These are phyloP conservation scores for Carcinoscorpius rotundicauda DNA, from an alignment of 1,140 invertebrate species.

Conservation along the genomic window DNA sequence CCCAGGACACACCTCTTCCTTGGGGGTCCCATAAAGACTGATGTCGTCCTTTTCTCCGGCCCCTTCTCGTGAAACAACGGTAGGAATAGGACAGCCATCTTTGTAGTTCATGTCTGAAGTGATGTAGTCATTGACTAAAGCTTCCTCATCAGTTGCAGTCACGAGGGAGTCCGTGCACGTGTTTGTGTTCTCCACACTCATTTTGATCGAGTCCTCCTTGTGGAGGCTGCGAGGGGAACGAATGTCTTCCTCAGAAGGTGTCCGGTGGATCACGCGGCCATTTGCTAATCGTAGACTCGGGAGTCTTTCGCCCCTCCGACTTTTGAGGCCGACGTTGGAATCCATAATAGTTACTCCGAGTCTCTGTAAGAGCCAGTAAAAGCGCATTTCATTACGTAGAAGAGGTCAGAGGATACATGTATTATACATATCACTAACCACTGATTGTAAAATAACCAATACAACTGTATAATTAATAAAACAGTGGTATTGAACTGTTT, in stretches of 20 bases:
- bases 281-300: constrained; percentile 46
- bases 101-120: constrained; percentile 44
- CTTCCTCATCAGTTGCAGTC: constrained; percentile 14
- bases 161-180: constrained; percentile 48
- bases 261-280: constrained; percentile 23
- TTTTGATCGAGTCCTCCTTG: constrained; percentile 19
- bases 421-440: too few species aligned
- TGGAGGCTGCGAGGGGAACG: constrained; percentile 31
- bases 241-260: constrained; percentile 41
- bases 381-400: too few species aligned
- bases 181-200: constrained; percentile 34
- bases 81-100: constrained; percentile 27
- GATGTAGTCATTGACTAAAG: constrained; percentile 58
- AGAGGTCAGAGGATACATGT: too few species aligned
- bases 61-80: background rate
- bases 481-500: too few species aligned
- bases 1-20: constrained; percentile 75
- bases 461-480: too few species aligned
- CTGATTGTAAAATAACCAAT: too few species aligned
- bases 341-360: too few species aligned
- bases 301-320: background rate
- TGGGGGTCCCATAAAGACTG: constrained; percentile 91
- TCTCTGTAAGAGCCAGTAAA: background rate
- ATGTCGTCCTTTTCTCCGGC: constrained; percentile 57
- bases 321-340: too few species aligned